Conservation (phyloP, 2,888 invertebrate genomes). For the Chymomyza amoena region DNA sequence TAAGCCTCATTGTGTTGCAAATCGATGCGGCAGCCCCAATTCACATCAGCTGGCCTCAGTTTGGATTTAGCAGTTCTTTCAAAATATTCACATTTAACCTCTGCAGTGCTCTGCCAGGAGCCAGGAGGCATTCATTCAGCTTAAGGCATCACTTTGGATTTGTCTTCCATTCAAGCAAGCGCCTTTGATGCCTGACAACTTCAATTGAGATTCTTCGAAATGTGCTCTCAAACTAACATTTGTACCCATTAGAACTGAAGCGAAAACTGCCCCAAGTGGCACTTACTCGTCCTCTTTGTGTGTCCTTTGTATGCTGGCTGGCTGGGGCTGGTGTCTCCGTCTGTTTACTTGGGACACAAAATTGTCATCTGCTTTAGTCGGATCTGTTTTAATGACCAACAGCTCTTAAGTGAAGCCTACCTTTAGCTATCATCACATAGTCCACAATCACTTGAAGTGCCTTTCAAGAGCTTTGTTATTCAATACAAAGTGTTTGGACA, state of each 20-base stretch:
- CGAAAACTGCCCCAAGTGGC: conserved; percentile 28
- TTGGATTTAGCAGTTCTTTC: not conserved
- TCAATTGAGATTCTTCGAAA: conserved; percentile 61
- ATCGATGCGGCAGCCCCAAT: conserved; percentile 61
- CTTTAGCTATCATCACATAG: not conserved
- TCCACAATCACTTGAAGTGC: not conserved
- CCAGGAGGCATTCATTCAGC: too few relatives aligned
- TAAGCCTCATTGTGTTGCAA: conserved; percentile 33
- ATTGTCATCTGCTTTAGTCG: not conserved
- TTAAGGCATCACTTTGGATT: conserved; percentile 66
- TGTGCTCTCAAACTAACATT: not conserved
- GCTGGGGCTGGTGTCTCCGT: not conserved
- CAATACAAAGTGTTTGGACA: not conserved
- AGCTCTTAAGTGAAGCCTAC: not conserved
- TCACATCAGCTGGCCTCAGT: not conserved
- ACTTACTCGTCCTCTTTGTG: conserved; percentile 40
- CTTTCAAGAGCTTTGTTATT: not conserved
- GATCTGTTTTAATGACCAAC: not conserved
- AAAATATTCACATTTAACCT: not conserved
- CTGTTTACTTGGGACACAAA: not conserved
- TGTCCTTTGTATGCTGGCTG: not conserved
- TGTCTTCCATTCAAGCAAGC: conserved; percentile 24
- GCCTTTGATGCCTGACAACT: conserved; percentile 70
- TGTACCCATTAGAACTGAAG: not conserved
- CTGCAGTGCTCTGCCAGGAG: conserved; percentile 1